Evolutionary conservation across 2,797 vertebrate species (phyloP).

Genomic region (Anguilla pacifica): DNA sequence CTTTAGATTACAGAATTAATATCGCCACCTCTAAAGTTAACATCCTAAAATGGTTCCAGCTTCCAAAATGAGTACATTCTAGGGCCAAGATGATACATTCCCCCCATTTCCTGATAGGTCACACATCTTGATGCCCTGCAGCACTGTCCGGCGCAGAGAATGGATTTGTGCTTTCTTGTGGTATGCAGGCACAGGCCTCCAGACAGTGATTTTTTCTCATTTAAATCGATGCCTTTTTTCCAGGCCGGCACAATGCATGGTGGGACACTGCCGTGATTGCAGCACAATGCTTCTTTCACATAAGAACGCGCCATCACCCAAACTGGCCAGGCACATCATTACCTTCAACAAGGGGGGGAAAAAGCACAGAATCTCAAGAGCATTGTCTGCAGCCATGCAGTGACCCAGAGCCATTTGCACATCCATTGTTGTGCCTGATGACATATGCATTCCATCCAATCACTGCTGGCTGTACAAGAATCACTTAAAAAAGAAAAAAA

Average conservation of each 20-base stretch:
- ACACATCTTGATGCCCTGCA: not conserved
- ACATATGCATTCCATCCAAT: not conserved
- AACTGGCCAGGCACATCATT: not conserved
- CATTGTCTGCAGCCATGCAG: not conserved
- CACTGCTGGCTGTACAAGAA: not conserved
- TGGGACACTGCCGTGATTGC: not conserved
- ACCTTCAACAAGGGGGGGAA: not conserved
- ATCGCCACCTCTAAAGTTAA: not conserved
- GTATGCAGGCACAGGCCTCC: not conserved
- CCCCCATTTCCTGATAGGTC: not conserved
- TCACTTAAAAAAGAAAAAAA: not conserved
- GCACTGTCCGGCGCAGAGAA: not conserved
- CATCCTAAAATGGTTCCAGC: not conserved
- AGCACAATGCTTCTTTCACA: not conserved
- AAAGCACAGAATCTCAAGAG: not conserved
- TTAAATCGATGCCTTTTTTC: not conserved
- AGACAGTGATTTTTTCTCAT: not conserved
- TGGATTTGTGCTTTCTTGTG: not conserved
- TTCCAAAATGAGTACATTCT: not conserved
- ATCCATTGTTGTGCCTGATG: constrained; percentile 4
- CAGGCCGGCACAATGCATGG: not conserved
- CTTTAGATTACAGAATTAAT: not conserved
- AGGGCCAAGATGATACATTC: not conserved
- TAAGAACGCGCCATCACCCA: not conserved
- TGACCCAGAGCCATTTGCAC: not conserved